These are phyloP conservation scores for Formica exsecta DNA, from an alignment of 1,140 invertebrate genomes.

Conservation along the genomic window DNA sequence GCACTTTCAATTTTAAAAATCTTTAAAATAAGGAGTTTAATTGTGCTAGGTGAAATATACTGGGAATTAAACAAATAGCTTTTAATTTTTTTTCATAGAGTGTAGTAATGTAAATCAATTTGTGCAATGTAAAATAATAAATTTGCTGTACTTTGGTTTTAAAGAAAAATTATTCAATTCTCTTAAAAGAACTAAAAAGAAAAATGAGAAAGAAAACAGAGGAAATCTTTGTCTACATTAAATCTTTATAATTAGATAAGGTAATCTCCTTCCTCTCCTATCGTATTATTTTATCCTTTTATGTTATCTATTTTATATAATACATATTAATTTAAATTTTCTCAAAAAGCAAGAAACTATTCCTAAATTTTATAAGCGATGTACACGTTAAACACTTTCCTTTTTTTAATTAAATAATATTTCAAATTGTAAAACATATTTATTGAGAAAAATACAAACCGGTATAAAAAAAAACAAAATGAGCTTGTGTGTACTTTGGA, in stretches of 20 bases:
- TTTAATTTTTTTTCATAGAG: not conserved
- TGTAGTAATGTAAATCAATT: not conserved
- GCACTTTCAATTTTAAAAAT: not conserved
- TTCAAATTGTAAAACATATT: not conserved
- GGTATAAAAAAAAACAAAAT: not conserved
- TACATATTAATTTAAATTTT: not conserved
- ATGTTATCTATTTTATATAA: not conserved
- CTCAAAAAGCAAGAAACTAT: too few relatives aligned
- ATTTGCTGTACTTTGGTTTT: not conserved
- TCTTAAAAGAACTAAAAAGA: not conserved
- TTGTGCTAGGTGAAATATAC: not conserved
- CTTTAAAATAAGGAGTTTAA: not conserved
- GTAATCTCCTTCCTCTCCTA: not conserved
- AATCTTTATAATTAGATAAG: not conserved
- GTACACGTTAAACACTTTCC: too few relatives aligned
- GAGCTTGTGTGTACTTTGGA: not conserved
- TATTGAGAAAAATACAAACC: not conserved
- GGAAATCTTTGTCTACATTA: not conserved
- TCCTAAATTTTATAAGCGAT: too few relatives aligned
- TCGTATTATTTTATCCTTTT: not conserved
- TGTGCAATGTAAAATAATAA: not conserved
- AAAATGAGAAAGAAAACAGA: not conserved
- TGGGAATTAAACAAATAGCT: not conserved
- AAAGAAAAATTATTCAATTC: not conserved
- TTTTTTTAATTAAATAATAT: constrained; percentile 8